Conservation (phyloP, 2,113 vertebrate species). For the Otolemur garnettii region DNA sequence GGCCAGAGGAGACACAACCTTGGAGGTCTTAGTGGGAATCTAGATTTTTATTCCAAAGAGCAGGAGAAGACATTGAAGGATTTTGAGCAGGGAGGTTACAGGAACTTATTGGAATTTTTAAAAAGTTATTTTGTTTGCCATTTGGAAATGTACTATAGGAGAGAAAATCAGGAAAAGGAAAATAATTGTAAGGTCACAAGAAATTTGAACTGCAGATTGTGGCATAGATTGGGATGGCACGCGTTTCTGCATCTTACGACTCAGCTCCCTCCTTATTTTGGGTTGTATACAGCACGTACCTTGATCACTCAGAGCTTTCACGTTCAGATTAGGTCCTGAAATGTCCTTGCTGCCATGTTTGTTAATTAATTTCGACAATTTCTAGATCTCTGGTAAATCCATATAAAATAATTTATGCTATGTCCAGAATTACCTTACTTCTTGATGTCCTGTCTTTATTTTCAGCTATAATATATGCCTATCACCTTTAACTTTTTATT, state of each 20-base stretch:
- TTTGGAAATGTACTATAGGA: not conserved
- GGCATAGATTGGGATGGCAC: not conserved
- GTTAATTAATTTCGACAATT: not conserved
- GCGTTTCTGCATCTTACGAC: not conserved
- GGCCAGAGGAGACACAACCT: not conserved
- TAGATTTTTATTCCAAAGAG: not conserved
- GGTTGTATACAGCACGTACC: not conserved
- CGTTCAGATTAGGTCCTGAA: not conserved
- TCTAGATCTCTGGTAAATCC: not conserved
- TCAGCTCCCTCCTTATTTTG: not conserved
- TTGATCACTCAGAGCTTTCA: not conserved
- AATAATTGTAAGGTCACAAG: not conserved
- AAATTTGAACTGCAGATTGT: not conserved
- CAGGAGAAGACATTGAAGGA: not conserved
- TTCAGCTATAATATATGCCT: not conserved
- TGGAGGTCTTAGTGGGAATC: not conserved
- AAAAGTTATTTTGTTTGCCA: not conserved
- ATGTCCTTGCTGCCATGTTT: not conserved
- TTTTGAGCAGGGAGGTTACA: not conserved
- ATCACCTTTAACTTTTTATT: not conserved
- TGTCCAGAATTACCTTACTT: not conserved
- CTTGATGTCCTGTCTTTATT: not conserved
- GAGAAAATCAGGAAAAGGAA: not conserved
- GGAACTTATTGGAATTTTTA: not conserved
- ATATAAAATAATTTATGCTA: not conserved